Percentiles rank a stretch among this genome's conserved stretches.
phyloP scores from a whole-genome alignment of 64 coral and sea anemone genomes.

The Porites lutea region DNA sequence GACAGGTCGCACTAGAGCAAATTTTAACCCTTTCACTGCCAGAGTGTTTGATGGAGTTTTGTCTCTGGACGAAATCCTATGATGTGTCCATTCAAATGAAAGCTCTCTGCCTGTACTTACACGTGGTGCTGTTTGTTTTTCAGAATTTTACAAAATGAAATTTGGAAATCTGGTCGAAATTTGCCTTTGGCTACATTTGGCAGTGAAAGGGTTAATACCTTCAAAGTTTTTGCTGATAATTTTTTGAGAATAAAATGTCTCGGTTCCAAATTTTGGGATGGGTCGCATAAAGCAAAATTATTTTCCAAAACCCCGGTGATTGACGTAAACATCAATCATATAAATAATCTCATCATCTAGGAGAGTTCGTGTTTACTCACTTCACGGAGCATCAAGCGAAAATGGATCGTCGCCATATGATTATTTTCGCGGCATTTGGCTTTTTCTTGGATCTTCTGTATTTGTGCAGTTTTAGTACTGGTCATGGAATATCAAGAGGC shows the following conservation, averaged over 20 bases:
- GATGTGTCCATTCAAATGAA: too few relatives aligned
- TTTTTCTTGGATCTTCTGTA: background rate
- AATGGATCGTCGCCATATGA: background rate
- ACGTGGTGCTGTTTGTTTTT: too few relatives aligned
- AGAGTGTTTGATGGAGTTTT: too few relatives aligned
- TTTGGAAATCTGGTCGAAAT: too few relatives aligned
- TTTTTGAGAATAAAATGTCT: background rate
- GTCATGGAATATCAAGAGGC: background rate
- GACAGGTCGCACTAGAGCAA: too few relatives aligned
- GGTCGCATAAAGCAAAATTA: background rate
- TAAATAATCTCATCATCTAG: background rate
- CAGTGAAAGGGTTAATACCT: too few relatives aligned
- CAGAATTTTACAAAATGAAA: too few relatives aligned
- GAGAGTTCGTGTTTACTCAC: background rate
- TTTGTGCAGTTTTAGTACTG: background rate
- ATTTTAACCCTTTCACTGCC: too few relatives aligned
- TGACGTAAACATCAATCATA: background rate
- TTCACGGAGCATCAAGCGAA: background rate
- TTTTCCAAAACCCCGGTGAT: background rate
- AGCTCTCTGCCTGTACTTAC: too few relatives aligned
- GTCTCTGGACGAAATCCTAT: too few relatives aligned
- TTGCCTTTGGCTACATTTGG: too few relatives aligned
- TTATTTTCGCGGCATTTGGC: background rate
- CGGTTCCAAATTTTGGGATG: slow-evolving; percentile 4
- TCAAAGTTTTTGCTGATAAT: background rate